phyloP scores from a whole-genome alignment of 2,113 vertebrate genomes.

The Dermatemys mawii region DNA sequence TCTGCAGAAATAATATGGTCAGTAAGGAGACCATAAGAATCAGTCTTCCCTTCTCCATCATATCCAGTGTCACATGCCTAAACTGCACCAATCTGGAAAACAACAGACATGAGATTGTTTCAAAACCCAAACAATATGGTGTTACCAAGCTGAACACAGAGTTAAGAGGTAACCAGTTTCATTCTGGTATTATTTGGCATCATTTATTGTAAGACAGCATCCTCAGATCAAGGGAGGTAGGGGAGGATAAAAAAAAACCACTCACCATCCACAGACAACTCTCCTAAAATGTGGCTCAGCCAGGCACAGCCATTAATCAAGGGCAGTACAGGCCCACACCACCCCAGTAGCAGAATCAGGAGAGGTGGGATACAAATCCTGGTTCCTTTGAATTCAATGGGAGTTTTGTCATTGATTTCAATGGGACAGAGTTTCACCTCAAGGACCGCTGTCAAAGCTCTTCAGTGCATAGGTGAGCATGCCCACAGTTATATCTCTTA shows the following conservation, averaged over 20 bases:
- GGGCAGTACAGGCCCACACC: constrained; percentile 4
- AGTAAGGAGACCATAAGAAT: not conserved
- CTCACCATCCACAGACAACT: constrained; percentile 7
- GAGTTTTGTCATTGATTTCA: not conserved
- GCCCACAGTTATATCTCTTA: not conserved
- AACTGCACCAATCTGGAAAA: constrained; percentile 74
- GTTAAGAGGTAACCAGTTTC: constrained; percentile 74
- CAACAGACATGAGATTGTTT: constrained; percentile 70
- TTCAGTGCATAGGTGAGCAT: not conserved
- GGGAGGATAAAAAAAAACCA: not conserved
- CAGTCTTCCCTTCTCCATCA: constrained; percentile 60
- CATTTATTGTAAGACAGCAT: constrained; percentile 74
- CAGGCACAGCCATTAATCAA: not conserved
- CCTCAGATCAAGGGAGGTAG: constrained; percentile 71
- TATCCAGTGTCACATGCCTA: not conserved
- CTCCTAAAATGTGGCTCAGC: constrained; percentile 39
- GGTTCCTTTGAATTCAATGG: not conserved
- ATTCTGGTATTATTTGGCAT: constrained; percentile 75
- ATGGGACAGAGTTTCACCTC: not conserved
- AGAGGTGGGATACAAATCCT: not conserved
- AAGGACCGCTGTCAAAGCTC: not conserved
- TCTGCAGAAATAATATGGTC: constrained; percentile 65
- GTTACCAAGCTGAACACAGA: constrained; percentile 71
- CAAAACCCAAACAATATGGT: constrained; percentile 72
- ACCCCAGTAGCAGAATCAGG: not conserved